phyloP scores from a whole-genome alignment of 2,113 vertebrate species.

The Indicator maculatus region DNA sequence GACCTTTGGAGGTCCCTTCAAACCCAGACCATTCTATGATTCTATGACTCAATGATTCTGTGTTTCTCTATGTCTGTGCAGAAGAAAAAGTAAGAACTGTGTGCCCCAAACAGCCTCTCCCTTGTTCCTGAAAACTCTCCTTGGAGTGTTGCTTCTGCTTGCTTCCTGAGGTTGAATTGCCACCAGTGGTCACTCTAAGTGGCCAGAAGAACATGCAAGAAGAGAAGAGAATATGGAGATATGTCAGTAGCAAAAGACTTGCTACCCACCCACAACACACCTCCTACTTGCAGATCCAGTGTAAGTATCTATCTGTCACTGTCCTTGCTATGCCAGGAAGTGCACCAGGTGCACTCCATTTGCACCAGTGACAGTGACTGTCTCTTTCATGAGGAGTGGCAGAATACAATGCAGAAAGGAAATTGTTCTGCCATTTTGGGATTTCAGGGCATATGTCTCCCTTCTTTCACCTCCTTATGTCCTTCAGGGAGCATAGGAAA shows the following conservation, averaged over 20 bases:
- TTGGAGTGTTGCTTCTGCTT: neutral
- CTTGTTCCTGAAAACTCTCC: neutral
- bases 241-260: neutral
- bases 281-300: neutral
- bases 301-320: neutral
- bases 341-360: neutral
- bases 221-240: neutral
- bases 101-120: neutral
- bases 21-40: no score
- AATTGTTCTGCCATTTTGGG: neutral
- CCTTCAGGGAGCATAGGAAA: slow-evolving; percentile 56
- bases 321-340: rapidly evolving
- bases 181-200: neutral
- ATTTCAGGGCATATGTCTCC: neutral
- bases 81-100: neutral
- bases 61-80: neutral
- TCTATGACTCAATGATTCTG: no score
- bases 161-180: neutral
- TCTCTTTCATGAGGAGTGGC: neutral
- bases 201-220: neutral
- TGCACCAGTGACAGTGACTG: neutral
- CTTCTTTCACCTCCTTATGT: slow-evolving; percentile 47
- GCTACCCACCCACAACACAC: neutral
- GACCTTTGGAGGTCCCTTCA: no score
- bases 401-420: neutral